phyloP scores from a whole-genome alignment of 2,888 invertebrate genomes.

The Eupithecia abbreviata region DNA sequence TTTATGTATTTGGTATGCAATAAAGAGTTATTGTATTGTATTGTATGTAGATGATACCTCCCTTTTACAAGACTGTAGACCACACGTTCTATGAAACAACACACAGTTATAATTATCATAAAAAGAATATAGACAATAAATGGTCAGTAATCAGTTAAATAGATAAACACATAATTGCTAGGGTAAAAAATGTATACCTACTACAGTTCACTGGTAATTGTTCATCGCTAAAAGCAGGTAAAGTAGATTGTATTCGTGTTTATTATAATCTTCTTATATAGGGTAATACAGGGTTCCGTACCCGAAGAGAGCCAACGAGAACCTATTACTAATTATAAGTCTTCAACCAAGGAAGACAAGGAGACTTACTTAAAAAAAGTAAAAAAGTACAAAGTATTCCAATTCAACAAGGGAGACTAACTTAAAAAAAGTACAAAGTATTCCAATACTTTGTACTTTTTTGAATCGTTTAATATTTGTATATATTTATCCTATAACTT shows the following conservation, averaged over 20 bases:
- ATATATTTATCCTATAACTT: no score
- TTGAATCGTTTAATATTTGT: no score
- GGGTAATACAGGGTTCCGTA: not conserved
- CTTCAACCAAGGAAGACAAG: no score
- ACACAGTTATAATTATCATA: slow-evolving; percentile 20
- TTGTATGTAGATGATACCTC: not conserved
- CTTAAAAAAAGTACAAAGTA: no score
- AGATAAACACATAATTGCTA: slow-evolving; percentile 40
- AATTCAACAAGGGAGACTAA: no score
- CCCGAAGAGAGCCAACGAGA: not conserved
- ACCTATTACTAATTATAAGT: not conserved
- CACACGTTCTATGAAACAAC: not conserved
- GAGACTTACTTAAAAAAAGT: no score
- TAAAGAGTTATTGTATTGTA: no score
- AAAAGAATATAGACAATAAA: slow-evolving; percentile 21
- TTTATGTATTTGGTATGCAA: no score
- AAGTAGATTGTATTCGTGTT: not conserved
- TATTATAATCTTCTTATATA: not conserved
- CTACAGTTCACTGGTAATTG: slow-evolving; percentile 38
- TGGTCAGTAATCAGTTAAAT: slow-evolving; percentile 34
- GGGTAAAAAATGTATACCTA: slow-evolving; percentile 25
- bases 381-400: no score
- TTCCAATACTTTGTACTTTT: no score
- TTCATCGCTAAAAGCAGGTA: slow-evolving; percentile 27
- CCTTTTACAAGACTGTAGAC: not conserved